Evolutionary conservation across 2,113 vertebrate genomes (phyloP).

Genomic region (Danio rerio): GRCz12tu NC_133190.1:41047501-41048000

Average conservation of each 20-base stretch:
- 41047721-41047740: too few species aligned
- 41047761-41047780: background rate
- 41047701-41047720: too few species aligned
- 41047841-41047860: background rate
- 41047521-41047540: too few species aligned
- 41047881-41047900: background rate
- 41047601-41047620: too few species aligned
- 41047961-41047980: conserved; percentile 75
- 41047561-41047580: too few species aligned
- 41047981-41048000: conserved; percentile 81
- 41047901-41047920: background rate
- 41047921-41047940: conserved; percentile 47
- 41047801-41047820: background rate
- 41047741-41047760: background rate
- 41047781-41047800: conserved; percentile 6
- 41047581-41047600: too few species aligned
- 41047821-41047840: conserved; percentile 7
- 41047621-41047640: too few species aligned
- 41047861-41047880: background rate
- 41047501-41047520: too few species aligned
- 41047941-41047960: conserved; percentile 40
- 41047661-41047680: too few species aligned
- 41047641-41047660: too few species aligned
- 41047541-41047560: too few species aligned
- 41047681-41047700: too few species aligned